Conservation (phyloP, 2,888 invertebrate species). For the Caenorhabditis japonica region DNA sequence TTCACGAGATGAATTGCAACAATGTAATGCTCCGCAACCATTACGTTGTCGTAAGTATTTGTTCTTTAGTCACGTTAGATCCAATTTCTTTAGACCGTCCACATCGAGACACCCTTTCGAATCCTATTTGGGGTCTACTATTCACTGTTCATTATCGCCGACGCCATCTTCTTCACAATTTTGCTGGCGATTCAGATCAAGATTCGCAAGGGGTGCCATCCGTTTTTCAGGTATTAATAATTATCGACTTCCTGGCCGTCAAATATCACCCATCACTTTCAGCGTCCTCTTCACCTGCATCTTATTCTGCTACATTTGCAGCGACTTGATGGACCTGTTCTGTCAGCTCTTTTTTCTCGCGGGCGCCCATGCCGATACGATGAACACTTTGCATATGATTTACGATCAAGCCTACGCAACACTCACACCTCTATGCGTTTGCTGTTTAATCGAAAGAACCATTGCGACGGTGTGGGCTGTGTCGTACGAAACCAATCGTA, state of each 20-base stretch:
- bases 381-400: constrained; percentile 4
- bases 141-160: too few species aligned
- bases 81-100: too few species aligned
- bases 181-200: too few species aligned
- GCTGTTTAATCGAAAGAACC: constrained; percentile 32
- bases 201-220: too few species aligned
- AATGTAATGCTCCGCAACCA: constrained; percentile 40
- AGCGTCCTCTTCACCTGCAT: constrained; percentile 23
- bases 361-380: neutral
- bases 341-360: constrained; percentile 39
- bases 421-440: constrained; percentile 24
- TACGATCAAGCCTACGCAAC: constrained; percentile 24
- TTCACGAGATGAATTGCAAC: constrained; percentile 31
- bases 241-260: too few species aligned
- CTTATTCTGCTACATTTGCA: constrained; percentile 25
- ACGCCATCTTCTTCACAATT: too few species aligned
- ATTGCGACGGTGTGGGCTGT: constrained; percentile 36
- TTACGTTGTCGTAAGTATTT: constrained; percentile 1
- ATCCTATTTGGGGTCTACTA: too few species aligned
- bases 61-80: too few species aligned
- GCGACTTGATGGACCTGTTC: constrained; percentile 4
- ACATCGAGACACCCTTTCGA: too few species aligned
- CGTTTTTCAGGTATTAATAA: too few species aligned
- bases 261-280: too few species aligned
- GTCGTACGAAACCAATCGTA: constrained; percentile 32